Evolutionary conservation across 2,888 invertebrate species (phyloP).

Genomic region (Muschampia plurimacula): DNA sequence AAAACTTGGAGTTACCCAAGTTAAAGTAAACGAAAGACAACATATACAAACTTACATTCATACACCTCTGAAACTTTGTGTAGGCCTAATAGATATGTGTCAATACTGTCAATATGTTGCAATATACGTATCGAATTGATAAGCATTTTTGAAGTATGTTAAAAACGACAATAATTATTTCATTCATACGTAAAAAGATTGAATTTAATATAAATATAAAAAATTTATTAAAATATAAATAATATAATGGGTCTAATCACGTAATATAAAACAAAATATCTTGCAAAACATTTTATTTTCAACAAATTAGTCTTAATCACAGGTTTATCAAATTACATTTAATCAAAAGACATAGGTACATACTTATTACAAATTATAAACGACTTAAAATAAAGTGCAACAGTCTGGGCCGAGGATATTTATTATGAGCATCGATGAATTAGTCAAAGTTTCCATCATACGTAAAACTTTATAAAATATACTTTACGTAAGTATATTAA

Average conservation of each 20-base stretch:
- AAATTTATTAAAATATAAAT: neutral
- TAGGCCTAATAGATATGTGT: no score
- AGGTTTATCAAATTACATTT: slow-evolving; percentile 68
- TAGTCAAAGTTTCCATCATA: neutral
- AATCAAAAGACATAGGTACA: slow-evolving; percentile 49
- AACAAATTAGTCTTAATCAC: slow-evolving; percentile 73
- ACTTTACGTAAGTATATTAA: neutral
- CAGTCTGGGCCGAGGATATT: neutral
- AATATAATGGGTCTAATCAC: neutral
- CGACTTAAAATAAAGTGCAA: slow-evolving; percentile 33
- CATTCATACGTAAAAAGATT: no score
- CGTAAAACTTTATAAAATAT: neutral
- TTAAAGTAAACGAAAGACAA: no score
- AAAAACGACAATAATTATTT: no score
- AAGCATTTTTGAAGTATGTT: no score
- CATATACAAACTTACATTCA: no score
- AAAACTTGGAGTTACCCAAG: no score
- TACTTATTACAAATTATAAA: slow-evolving; percentile 49
- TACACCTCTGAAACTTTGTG: no score
- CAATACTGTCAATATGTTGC: no score
- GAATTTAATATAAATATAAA: no score
- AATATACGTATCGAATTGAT: no score
- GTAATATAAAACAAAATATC: neutral
- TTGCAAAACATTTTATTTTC: slow-evolving; percentile 66
- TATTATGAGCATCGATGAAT: slow-evolving; percentile 5